phyloP scores from a whole-genome alignment of 2,113 vertebrate genomes.

The Larimichthys crocea region DNA sequence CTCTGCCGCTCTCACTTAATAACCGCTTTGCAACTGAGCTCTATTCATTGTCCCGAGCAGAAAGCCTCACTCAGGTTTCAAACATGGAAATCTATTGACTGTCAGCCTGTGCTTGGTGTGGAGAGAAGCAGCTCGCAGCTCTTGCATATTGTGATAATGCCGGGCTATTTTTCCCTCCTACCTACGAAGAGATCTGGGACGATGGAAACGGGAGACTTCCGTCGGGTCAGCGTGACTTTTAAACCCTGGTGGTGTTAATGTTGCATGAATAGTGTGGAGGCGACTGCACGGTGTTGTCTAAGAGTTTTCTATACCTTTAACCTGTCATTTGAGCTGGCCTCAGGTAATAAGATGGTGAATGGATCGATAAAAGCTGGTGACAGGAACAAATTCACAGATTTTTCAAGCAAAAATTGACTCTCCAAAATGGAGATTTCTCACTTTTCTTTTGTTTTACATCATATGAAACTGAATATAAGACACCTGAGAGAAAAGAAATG shows the following conservation, averaged over 20 bases:
- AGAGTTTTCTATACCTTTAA: not conserved
- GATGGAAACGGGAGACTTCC: conserved; percentile 48
- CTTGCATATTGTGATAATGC: conserved; percentile 1
- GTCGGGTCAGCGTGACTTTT: conserved; percentile 30
- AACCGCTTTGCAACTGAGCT: conserved; percentile 38
- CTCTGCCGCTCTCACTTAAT: conserved; percentile 3
- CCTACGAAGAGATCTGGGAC: conserved; percentile 34
- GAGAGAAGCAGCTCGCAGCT: not conserved
- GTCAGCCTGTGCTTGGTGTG: not conserved
- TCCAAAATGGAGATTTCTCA: too few species aligned
- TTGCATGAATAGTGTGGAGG: conserved; percentile 15
- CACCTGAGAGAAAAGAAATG: too few species aligned
- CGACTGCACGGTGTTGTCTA: not conserved
- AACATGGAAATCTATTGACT: not conserved
- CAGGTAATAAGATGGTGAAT: not conserved
- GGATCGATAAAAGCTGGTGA: not conserved
- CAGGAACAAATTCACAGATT: not conserved
- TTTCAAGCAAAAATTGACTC: not conserved
- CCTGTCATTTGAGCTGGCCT: not conserved
- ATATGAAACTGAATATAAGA: too few species aligned
- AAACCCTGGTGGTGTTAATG: conserved; percentile 25
- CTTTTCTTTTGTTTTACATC: too few species aligned
- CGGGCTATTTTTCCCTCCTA: not conserved
- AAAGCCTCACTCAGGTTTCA: conserved; percentile 50
- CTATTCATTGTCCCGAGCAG: conserved; percentile 27